Evolutionary conservation across 2,113 vertebrate species (phyloP).

Genomic region (Seriola aureovittata): DNA sequence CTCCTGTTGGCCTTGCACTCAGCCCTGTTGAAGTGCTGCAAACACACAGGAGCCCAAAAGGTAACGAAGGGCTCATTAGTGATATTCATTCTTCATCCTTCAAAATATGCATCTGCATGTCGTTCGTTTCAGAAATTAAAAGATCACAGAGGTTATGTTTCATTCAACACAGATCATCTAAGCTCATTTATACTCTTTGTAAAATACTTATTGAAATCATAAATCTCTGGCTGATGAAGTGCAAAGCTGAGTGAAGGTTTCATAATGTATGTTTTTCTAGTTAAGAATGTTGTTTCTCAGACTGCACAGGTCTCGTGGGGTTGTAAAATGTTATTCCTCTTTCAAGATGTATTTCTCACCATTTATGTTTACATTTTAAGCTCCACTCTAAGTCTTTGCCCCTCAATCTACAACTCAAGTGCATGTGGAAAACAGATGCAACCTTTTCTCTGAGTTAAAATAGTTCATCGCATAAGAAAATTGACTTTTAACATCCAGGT

Average conservation of each 20-base stretch:
- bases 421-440: not conserved
- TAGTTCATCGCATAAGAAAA: not conserved
- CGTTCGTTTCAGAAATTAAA: not conserved
- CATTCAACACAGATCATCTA: not conserved
- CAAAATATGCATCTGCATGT: not conserved
- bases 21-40: slow-evolving; percentile 21
- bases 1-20: slow-evolving; percentile 40
- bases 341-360: not conserved
- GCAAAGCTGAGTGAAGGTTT: slow-evolving; percentile 5
- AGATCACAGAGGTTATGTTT: not conserved
- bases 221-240: slow-evolving; percentile 21
- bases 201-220: slow-evolving; percentile 11
- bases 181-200: slow-evolving; percentile 4
- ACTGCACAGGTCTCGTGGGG: not conserved
- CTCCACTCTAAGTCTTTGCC: not conserved
- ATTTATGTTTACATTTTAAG: slow-evolving; percentile 12
- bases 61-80: slow-evolving; percentile 21
- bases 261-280: slow-evolving; percentile 17
- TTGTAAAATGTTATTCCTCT: slow-evolving; percentile 8
- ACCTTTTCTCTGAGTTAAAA: slow-evolving; percentile 2
- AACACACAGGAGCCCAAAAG: slow-evolving; percentile 42
- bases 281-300: slow-evolving; percentile 16
- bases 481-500: not conserved
- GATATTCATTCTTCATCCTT: slow-evolving; percentile 4
- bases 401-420: not conserved